These are phyloP conservation scores for Melanotaenia nigrans DNA, from an alignment of 2,797 vertebrate species.

Conservation along the genomic window DNA sequence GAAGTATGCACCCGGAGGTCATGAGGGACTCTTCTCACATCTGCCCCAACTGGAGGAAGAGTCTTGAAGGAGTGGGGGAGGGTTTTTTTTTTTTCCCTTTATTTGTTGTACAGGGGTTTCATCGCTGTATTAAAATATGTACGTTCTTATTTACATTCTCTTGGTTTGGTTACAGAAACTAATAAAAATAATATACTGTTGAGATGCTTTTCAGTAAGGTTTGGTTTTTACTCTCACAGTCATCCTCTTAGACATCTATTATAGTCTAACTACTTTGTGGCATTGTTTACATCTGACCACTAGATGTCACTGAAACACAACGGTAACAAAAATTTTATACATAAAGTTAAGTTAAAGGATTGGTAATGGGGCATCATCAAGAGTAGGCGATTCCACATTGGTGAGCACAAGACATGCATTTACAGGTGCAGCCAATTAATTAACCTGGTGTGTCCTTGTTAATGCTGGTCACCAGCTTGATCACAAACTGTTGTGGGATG, in stretches of 20 bases:
- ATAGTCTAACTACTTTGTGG: too few species aligned
- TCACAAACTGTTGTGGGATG: too few species aligned
- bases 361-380: too few species aligned
- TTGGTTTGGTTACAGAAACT: constrained; percentile 99
- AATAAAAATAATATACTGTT: constrained; percentile 99
- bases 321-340: too few species aligned
- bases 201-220: constrained; percentile 64
- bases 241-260: too few species aligned
- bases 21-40: constrained; percentile 83
- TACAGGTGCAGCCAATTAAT: background rate
- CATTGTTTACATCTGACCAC: constrained; percentile 12
- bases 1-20: constrained; percentile 85
- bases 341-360: too few species aligned
- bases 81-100: constrained; percentile 80
- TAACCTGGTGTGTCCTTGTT: too few species aligned
- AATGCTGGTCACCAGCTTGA: too few species aligned
- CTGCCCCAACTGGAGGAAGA: constrained; percentile 76
- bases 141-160: constrained; percentile 99
- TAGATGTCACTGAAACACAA: constrained; percentile 34
- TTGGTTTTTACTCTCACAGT: constrained; percentile 15
- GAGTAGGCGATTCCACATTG: too few species aligned
- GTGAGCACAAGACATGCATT: background rate
- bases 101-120: constrained; percentile 99
- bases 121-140: constrained; percentile 99
- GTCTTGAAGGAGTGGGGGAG: constrained; percentile 81